phyloP scores from a whole-genome alignment of 2,888 invertebrate genomes.

The Netelia melanura region DNA sequence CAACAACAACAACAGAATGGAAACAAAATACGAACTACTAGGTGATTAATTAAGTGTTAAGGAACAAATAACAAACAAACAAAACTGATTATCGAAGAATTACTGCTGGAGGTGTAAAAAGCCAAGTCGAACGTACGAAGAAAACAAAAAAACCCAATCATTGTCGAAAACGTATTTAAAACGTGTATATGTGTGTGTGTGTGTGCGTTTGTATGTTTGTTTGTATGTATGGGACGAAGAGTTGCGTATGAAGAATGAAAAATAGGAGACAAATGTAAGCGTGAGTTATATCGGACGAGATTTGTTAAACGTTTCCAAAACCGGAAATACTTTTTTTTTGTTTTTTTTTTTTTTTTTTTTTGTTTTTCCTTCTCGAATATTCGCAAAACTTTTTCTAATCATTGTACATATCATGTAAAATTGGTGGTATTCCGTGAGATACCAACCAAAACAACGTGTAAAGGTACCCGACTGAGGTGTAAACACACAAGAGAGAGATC shows the following conservation, averaged over 20 bases:
- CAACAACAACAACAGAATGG: conserved; percentile 42
- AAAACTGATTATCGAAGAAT: conserved; percentile 59
- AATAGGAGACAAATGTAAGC: no score
- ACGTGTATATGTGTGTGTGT: no score
- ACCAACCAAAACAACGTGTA: conserved; percentile 30
- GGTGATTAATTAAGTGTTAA: conserved; percentile 74
- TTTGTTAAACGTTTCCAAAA: conserved; percentile 1
- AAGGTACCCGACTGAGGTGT: conserved; percentile 5
- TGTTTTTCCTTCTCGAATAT: conserved; percentile 13
- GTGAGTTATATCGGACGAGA: no score
- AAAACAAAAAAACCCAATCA: neutral
- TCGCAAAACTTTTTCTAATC: conserved; percentile 57
- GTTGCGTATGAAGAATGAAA: no score
- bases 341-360: neutral
- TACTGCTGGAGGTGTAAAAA: conserved; percentile 66
- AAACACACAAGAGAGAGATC: conserved; percentile 8
- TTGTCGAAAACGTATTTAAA: conserved; percentile 6
- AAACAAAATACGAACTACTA: conserved; percentile 75
- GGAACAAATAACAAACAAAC: conserved; percentile 13
- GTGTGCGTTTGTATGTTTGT: no score
- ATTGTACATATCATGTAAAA: conserved; percentile 67
- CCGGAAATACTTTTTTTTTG: neutral
- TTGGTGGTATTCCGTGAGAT: conserved; percentile 29
- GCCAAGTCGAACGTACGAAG: neutral
- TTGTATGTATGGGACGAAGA: no score